Conservation (phyloP, 1,140 invertebrate genomes). For the Drosophila pseudoananassae region DNA sequence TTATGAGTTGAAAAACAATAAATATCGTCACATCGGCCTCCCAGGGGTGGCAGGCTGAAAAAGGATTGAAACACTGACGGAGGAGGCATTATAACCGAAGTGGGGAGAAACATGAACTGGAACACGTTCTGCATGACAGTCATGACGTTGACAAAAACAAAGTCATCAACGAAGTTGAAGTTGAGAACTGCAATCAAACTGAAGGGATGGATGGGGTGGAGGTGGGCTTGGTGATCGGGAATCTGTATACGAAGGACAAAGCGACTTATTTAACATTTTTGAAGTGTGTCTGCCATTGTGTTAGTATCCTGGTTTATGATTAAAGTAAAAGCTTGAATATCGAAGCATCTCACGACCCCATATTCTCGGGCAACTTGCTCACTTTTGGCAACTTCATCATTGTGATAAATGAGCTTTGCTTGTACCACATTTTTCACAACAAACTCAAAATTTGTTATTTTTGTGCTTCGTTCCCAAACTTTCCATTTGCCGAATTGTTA, state of each 20-base stretch:
- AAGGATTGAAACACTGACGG: slow-evolving; percentile 10
- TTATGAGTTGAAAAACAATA: slow-evolving; percentile 64
- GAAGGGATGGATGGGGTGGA: slow-evolving; percentile 16
- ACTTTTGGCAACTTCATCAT: slow-evolving; percentile 66
- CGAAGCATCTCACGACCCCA: slow-evolving; percentile 49
- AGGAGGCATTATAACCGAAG: slow-evolving; percentile 19
- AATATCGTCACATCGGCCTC: slow-evolving; percentile 31
- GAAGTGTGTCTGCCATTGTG: slow-evolving; percentile 25
- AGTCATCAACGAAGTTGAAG: slow-evolving; percentile 70
- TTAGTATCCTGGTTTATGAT: slow-evolving; percentile 57
- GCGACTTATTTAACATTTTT: slow-evolving; percentile 62
- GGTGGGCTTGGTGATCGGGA: background rate
- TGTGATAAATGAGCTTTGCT: slow-evolving; percentile 70
- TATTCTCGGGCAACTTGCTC: slow-evolving; percentile 1
- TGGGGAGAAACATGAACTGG: slow-evolving; percentile 35
- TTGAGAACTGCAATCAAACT: slow-evolving; percentile 67
- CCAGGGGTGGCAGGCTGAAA: slow-evolving; percentile 5
- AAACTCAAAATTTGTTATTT: slow-evolving; percentile 42
- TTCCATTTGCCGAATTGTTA: slow-evolving; percentile 62
- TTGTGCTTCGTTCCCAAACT: slow-evolving; percentile 25
- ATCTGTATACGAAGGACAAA: slow-evolving; percentile 19
- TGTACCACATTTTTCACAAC: slow-evolving; percentile 55
- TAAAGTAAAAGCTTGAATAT: slow-evolving; percentile 69
- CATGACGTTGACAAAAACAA: slow-evolving; percentile 70
- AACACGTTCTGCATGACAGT: slow-evolving; percentile 54